These are phyloP conservation scores for Monodelphis domestica DNA, from an alignment of 2,797 vertebrate genomes.

Conservation along the genomic window DNA sequence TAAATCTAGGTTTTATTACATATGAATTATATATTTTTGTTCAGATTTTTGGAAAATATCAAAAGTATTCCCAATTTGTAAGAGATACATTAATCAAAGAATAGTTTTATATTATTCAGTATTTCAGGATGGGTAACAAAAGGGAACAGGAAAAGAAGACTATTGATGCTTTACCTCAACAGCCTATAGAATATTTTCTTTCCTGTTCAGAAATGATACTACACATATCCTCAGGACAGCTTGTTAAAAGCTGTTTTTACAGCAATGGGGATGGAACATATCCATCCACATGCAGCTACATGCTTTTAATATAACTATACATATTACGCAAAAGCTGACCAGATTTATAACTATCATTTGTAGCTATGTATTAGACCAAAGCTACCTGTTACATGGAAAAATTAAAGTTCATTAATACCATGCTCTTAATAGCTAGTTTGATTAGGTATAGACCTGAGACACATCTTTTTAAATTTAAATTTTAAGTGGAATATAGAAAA, in stretches of 20 bases:
- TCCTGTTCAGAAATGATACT: background rate
- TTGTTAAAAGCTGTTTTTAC: background rate
- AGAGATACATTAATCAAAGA: conserved; percentile 24
- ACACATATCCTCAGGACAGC: background rate
- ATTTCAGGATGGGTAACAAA: background rate
- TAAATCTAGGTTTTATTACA: background rate
- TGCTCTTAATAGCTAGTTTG: background rate
- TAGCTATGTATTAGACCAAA: conserved; percentile 7
- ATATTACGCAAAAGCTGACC: conserved; percentile 17
- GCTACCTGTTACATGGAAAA: background rate
- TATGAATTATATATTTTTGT: background rate
- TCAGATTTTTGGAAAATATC: conserved; percentile 3
- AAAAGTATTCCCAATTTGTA: conserved; percentile 23
- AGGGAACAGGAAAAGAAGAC: background rate
- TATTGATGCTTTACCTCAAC: background rate
- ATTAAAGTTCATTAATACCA: background rate
- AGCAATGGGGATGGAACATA: background rate
- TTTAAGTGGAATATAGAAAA: background rate
- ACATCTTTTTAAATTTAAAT: too few relatives aligned
- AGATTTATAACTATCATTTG: background rate
- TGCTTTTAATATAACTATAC: background rate
- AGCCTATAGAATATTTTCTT: background rate
- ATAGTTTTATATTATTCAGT: conserved; percentile 7
- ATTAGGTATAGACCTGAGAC: background rate
- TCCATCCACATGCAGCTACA: background rate